Evolutionary conservation across 2,113 vertebrate species (phyloP), one percentile per base, ranked within the genome.

Genomic region (Dicrurus megarhynchus): DNA sequence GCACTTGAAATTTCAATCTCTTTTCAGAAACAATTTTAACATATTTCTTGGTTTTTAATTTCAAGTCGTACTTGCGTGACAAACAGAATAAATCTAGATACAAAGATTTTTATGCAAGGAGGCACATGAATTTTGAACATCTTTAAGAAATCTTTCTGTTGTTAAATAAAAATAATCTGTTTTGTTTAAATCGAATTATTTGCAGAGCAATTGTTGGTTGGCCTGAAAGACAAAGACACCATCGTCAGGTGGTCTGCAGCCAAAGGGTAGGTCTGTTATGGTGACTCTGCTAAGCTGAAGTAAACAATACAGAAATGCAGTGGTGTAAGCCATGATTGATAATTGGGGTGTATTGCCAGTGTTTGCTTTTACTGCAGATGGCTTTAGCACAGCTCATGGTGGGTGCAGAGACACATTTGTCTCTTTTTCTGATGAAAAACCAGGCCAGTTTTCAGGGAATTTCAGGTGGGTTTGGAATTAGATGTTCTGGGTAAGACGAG

Each of bases 211-310:
- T 98, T 99, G 68, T 94, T 99, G 96, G 95, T 98, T 55, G 99
- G 99, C 57, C 96, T 99, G 95, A 99, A 99, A 96, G 99, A 99
- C 98, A 99, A 99, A 91, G 99, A 99, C 95, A 99, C 99, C 3
- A 98, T 99, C 10, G 99, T 99, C 67, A 98, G 99, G 68, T 99
- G 99, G 99, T 99, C 99, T 97, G 99, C 99, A 47, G 99, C 99
- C 79, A 99, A 99, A 95, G 99, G 99, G 99, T 99, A 98, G 71
- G 98, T 97, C 44, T 90, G 37, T 60, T 79, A 3, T 26, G 8
- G 35, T 92, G 63, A 30, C 30, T 81, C 46, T 92, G 46, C 47
- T 55, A 15, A 86, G 27, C 32, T 91, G 39, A 55, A 68, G 3
- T 42, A 44, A 84, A 57, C 8, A 64, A 21, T n/a, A 14, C 4